Evolutionary conservation across 2,113 vertebrate species (phyloP), one percentile per base, ranked within the genome.

Genomic region (Lepus americanus): DNA sequence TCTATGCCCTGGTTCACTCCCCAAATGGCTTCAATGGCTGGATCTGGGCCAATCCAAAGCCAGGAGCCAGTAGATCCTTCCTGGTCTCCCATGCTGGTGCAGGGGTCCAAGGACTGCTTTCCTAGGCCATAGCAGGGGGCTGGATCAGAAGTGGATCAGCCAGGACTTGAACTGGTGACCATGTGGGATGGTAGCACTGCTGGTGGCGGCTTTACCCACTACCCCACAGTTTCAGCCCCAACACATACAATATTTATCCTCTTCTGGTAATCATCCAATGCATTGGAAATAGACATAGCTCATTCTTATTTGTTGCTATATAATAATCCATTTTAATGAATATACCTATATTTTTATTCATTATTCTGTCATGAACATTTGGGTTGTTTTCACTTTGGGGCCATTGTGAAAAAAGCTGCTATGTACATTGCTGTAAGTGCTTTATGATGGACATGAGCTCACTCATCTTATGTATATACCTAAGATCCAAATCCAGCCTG

Each of bases 271-370:
- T 73, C 82, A 92, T 25, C 25, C 77, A 92, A 44, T 20, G 3
- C 5, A 69, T 17, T 67, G 19, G 9, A 81, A 44, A 73, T 10
- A 70, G 72, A 59, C 10, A 87, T 1, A 59, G 23, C 61, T 92
- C 77, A 92, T 69, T 86, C 69, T 76, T 82, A 81, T 92, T 44
- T 36, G 39, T 10, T 63, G 61, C 61, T 59, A 59, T 59, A 59
- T 59, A 59, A 59, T 20, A 59, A 59, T 59, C 44, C 14, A 86
- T 14, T 95, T 87, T 94, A 67, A 90, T 61, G 36, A 87, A 82
- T 36, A 61, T 20, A 82, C 6, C 76, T 23, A 95, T 55, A 20
- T 51, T 74, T 78, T 82, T 81, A 61, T 29, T 31, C 25, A 82
- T 23, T 81, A 63, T 95, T 49, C 69, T 81, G 25, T 67, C 59